Base-by-base conservation (phyloP, 2,113 vertebrate species). In the Reinhardtius hippoglossoides region DNA sequence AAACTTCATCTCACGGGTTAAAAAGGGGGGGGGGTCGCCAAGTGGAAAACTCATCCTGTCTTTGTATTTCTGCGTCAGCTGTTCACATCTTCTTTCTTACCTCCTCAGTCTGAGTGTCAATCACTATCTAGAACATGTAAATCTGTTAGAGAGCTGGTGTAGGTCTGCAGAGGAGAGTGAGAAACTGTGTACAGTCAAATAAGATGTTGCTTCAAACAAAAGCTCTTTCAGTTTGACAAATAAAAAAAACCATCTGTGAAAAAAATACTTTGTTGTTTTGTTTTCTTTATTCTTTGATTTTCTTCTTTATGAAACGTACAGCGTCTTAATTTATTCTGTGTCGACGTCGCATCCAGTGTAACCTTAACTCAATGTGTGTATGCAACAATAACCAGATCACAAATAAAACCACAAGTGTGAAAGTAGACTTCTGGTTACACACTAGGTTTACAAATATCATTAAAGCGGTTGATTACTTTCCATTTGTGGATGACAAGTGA, bases 141-240 rank as follows among this genome's bases (percentile, higher is more conserved):
- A 50, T 67, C 71, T 77, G 74, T 83, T 80, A 84, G 76, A 87
- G 78, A 67, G 83, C 86, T 90, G 88, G 77, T 87, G 46, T 85
- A 79, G 75, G 71, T 71, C 86, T 90, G 85, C 71, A 73, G 81
- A 84, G 71, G 83, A 77, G 86, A 59, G 67, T 60, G 60, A 84
- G 60, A 73, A 78, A 71, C 81, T 83, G 82, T 94, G 91, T 95
- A 93, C 86, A 94, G 90, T 86, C 35, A 72, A 83, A 89, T 86
- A 90, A 89, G 87, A 91, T 26, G 31, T 67, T 87, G 88, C 88
- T 93, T 92, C 87, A 82, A 88, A 83, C 79, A 86, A 90, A 90
- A 87, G 74, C 88, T 94, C 86, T 90, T 92, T 94, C 86, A 89
- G 89, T 95, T 94, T 93, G 92, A 92, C 88, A 89, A 94, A 94